Evolutionary conservation across 2,113 vertebrate species (phyloP), one percentile per base, ranked within the genome.

Genomic region (Mastomys coucha): DNA sequence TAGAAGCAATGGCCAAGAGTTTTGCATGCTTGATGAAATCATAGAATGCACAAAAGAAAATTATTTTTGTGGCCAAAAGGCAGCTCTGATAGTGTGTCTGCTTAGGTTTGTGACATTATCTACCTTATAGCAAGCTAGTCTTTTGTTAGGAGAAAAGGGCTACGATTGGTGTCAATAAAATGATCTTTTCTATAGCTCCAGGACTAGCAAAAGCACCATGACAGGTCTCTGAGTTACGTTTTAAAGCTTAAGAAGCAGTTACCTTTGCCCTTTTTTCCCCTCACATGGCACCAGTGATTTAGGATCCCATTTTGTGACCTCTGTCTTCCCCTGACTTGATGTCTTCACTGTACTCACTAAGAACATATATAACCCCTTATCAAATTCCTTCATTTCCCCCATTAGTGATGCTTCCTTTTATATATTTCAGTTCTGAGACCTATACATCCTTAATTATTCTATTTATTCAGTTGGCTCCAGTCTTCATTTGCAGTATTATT

Each of bases 11-110:
- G 67, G 26, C 56, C 89, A 90, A 89, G 39, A 90, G 31, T 51
- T 78, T 85, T 81, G 56, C 88, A 92, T 51, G 81, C 67, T 94
- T 76, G 75, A 22, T 70, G n/a, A 75, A 60, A 89, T 22, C 45
- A 13, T 4, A 67, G 8, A 67, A 8, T 63, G 73, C 95, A 89
- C 80, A 56, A 89, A 60, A 86, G 28, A 76, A 75, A 89, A 56
- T 42, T 49, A 33, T 77, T 91, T 91, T 65, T 70, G 58, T 91
- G 7, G 28, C 28, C 36, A 88, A 76, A 84, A 36, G 16, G 49
- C 75, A 45, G 84, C 77, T 95, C 56, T 78, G 28, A 36, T 60
- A 33, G 67, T 26, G n/a, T 77, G 4, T 49, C 67, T 73, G 67
- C 36, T 31, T 49, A 45, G 58, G 58, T 89, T 88, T 85, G 1